Evolutionary conservation across 2,888 invertebrate species (phyloP), one percentile per base, ranked within the genome.

Genomic region (Teleiodes luculella): DNA sequence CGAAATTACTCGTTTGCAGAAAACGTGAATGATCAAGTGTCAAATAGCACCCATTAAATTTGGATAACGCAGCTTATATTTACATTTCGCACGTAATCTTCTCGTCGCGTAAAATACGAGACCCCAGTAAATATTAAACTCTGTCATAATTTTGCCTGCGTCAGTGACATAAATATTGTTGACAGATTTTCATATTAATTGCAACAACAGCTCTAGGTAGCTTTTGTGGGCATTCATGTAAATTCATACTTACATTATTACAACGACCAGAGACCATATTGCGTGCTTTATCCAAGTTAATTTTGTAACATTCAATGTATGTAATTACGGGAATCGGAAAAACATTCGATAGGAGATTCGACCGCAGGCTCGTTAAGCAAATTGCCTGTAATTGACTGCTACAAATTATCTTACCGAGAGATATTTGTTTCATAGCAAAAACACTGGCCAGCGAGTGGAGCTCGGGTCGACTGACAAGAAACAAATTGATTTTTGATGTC

Each of bases 401-500:
- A 69, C 64, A 73, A 72, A 78, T 75, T 69, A 69, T 63, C 63
- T 65, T 70, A 59, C 59, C 47, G 57, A 55, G 64, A 66, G 65
- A 71, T 69, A 70, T 74, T 74, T 70, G 66, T 72, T 71, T 68
- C 62, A 63, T 50, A 57, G 67, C 66, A 74, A 74, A 77, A 74
- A 71, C 63, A 63, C 58, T 61, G 62, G 60, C 58, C 62, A 62
- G 56, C 54, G 63, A 46, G 37, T 18, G 41, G 52, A 39, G 30
- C 49, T 48, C 53, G 45, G 35, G 30, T 39, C 46, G 55, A 60
- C 70, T 70, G 68, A 66, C 70, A 74, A 77, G 72, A 75, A 75
- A 76, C 76, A 83, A 86, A 86, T 85, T 79, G 81, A 82, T 83
- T 84, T 83, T 81, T 84, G 79, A 84, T 85, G 82, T 78, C 72